Evolutionary conservation across 2,888 invertebrate species (phyloP).

Genomic region (Beris chalybata): DNA sequence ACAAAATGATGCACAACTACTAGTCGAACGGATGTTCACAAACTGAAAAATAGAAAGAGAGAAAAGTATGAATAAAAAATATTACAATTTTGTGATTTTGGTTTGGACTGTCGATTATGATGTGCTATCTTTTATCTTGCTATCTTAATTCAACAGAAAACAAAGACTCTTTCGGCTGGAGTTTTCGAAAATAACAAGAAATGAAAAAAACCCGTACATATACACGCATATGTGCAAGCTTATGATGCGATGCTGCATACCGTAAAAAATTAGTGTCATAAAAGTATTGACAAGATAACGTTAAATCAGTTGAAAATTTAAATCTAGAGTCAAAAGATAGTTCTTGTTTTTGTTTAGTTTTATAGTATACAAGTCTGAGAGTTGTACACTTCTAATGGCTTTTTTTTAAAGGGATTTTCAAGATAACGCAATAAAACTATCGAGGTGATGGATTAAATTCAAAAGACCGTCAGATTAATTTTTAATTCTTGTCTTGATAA

Average conservation of each 20-base stretch:
- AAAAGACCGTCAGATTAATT: no score
- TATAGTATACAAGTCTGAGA: no score
- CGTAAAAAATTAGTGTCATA: slow-evolving; percentile 12
- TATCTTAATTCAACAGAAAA: slow-evolving; percentile 28
- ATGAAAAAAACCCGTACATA: no score
- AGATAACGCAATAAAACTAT: no score
- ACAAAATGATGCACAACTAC: no score
- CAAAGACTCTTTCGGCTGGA: slow-evolving; percentile 7
- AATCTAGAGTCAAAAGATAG: no score
- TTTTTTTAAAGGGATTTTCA: no score
- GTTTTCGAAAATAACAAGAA: neutral
- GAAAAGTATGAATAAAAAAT: slow-evolving; percentile 7
- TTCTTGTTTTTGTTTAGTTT: no score
- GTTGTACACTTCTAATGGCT: no score
- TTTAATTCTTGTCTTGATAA: no score
- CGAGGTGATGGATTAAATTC: no score
- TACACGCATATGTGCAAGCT: neutral
- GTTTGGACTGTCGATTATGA: slow-evolving; percentile 29
- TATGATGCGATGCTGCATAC: neutral
- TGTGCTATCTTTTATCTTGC: slow-evolving; percentile 16
- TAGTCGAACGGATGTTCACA: slow-evolving; percentile 1
- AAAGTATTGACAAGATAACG: slow-evolving; percentile 27
- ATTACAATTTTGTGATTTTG: slow-evolving; percentile 13
- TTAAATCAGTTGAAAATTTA: slow-evolving; percentile 20
- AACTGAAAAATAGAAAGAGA: slow-evolving; percentile 5